These are phyloP conservation scores for Cydia amplana DNA, from an alignment of 1,140 invertebrate species.

Conservation along the genomic window DNA sequence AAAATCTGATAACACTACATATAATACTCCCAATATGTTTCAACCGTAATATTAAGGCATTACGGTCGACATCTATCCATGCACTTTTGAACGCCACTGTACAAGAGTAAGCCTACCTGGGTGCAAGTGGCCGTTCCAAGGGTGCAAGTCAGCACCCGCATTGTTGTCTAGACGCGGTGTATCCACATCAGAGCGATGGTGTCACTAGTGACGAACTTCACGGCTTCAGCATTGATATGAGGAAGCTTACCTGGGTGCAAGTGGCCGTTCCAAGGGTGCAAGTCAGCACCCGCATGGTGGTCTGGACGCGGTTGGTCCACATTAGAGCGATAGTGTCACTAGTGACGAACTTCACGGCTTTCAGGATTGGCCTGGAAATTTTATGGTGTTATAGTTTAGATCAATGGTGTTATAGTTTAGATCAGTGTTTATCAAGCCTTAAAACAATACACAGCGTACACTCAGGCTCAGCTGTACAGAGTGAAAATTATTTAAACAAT, in stretches of 20 bases:
- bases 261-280: conserved; percentile 47
- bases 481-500: no score
- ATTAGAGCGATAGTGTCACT: conserved; percentile 73
- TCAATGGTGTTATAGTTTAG: no score
- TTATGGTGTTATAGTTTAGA: no score
- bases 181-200: conserved; percentile 85
- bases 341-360: conserved; percentile 63
- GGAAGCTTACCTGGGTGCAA: conserved; percentile 46
- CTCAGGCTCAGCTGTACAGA: no score
- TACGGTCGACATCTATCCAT: no score
- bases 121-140: conserved; percentile 42
- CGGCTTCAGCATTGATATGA: background rate
- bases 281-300: conserved; percentile 69
- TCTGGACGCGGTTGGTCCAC: conserved; percentile 95
- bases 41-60: no score
- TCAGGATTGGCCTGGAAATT: conserved; percentile 69
- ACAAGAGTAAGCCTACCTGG: no score
- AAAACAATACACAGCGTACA: no score
- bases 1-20: no score
- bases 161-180: conserved; percentile 90
- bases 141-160: conserved; percentile 60
- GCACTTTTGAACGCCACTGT: no score
- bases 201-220: conserved; percentile 61
- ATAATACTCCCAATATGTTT: no score
- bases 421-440: no score